Evolutionary conservation across 2,888 invertebrate species (phyloP).

Genomic region (Drosophila ochracea): DNA sequence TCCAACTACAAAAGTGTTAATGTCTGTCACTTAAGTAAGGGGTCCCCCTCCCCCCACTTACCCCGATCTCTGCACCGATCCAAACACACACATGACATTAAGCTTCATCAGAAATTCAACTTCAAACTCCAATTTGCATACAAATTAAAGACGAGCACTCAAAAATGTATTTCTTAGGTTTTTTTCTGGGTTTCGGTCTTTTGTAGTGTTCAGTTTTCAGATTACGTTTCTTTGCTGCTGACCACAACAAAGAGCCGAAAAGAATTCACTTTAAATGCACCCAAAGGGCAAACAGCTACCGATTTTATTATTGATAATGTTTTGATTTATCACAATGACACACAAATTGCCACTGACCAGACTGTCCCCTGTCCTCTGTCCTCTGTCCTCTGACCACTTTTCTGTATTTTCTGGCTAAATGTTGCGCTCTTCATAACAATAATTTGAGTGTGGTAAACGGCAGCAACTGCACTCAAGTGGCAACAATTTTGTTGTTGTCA

Average conservation of each 20-base stretch:
- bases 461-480: constrained; percentile 24
- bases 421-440: constrained; percentile 24
- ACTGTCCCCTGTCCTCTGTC: not conserved
- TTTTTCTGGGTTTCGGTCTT: constrained; percentile 25
- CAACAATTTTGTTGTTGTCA: constrained; percentile 41
- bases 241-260: constrained; percentile 68
- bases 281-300: constrained; percentile 81
- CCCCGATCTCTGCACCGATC: not conserved
- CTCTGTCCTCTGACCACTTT: constrained; percentile 17
- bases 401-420: constrained; percentile 24
- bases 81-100: constrained; percentile 47
- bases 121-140: constrained; percentile 69
- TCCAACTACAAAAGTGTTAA: constrained; percentile 69
- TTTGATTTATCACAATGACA: constrained; percentile 82
- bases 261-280: constrained; percentile 59
- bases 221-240: constrained; percentile 14
- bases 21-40: constrained; percentile 71
- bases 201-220: constrained; percentile 10
- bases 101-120: constrained; percentile 74
- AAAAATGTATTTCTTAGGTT: constrained; percentile 33
- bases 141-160: constrained; percentile 68
- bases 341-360: constrained; percentile 69
- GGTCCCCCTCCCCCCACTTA: not conserved
- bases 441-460: constrained; percentile 36
- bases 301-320: constrained; percentile 83